Percentiles rank a stretch among this genome's conserved stretches.
Conservation (phyloP, 2,113 vertebrate genomes). For the Vireo altiloquus region DNA sequence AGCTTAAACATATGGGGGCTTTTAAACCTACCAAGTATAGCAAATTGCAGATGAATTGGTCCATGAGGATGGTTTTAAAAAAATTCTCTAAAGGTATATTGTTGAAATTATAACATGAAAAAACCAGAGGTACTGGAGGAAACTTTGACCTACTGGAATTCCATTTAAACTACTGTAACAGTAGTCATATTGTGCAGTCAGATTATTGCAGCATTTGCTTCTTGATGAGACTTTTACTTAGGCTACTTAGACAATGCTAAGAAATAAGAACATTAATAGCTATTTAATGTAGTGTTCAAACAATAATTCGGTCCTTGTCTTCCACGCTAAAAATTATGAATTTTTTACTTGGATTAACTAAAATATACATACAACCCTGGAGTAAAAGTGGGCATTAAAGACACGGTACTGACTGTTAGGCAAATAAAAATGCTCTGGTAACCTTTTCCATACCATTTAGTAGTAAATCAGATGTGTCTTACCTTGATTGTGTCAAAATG, state of each 20-base stretch:
- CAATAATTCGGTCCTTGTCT: neutral
- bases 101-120: conserved; percentile 48
- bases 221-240: neutral
- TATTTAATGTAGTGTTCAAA: neutral
- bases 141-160: conserved; percentile 63
- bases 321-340: fast-evolving
- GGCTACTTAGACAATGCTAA: neutral
- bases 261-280: neutral
- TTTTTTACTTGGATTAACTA: neutral
- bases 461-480: neutral
- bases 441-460: neutral
- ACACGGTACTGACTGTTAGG: neutral
- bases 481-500: neutral
- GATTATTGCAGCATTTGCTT: neutral
- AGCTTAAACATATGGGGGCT: conserved; percentile 68
- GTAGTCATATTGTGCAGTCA: conserved; percentile 50
- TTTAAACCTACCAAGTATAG: conserved; percentile 71
- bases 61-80: conserved; percentile 39
- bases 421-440: neutral
- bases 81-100: conserved; percentile 54
- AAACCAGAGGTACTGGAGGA: conserved; percentile 4
- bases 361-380: neutral
- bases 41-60: conserved; percentile 79
- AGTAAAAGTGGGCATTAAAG: neutral
- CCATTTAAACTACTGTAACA: conserved; percentile 66